A percentile compares a stretch with the other conserved stretches of the same genome.
Evolutionary conservation across 2,113 vertebrate genomes (phyloP).

Genomic region (Gasterosteus aculeatus): DNA sequence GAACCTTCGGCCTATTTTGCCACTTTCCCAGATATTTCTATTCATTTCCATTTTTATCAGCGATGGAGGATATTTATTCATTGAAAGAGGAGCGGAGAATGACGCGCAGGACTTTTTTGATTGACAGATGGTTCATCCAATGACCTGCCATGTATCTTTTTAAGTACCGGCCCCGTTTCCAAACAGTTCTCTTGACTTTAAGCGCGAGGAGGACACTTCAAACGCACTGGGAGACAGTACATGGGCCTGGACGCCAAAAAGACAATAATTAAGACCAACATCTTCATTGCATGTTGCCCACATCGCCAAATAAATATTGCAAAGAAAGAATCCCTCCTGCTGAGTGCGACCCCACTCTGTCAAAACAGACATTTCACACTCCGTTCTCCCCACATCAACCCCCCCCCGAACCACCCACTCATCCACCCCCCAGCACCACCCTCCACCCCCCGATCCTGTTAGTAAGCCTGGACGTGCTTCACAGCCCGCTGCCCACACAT

Average conservation of each 20-base stretch:
- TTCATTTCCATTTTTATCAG: background rate
- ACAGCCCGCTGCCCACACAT: slow-evolving; percentile 70
- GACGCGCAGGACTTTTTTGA: background rate
- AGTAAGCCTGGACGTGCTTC: slow-evolving; percentile 72
- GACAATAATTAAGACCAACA: slow-evolving; percentile 1
- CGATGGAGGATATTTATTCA: background rate
- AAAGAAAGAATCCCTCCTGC: slow-evolving; percentile 10
- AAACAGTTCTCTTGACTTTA: background rate
- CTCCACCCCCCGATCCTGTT: slow-evolving; percentile 61
- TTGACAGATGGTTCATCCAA: background rate
- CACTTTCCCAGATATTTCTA: background rate
- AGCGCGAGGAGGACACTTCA: background rate
- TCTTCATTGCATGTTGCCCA: background rate
- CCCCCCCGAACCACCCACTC: slow-evolving; percentile 31
- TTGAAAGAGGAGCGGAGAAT: background rate
- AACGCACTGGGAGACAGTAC: background rate
- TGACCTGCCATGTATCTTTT: background rate
- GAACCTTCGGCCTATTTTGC: too few relatives aligned
- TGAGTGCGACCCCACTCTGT: slow-evolving; percentile 31
- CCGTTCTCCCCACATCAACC: slow-evolving; percentile 21
- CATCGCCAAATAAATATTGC: slow-evolving; percentile 33
- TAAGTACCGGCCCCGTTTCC: background rate
- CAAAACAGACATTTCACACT: slow-evolving; percentile 36
- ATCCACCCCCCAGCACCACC: slow-evolving; percentile 31
- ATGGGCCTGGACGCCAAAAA: background rate